These are phyloP conservation scores for Mesorhabditis sp. DNA, from an alignment of 2,888 invertebrate species.

Conservation along the genomic window DNA sequence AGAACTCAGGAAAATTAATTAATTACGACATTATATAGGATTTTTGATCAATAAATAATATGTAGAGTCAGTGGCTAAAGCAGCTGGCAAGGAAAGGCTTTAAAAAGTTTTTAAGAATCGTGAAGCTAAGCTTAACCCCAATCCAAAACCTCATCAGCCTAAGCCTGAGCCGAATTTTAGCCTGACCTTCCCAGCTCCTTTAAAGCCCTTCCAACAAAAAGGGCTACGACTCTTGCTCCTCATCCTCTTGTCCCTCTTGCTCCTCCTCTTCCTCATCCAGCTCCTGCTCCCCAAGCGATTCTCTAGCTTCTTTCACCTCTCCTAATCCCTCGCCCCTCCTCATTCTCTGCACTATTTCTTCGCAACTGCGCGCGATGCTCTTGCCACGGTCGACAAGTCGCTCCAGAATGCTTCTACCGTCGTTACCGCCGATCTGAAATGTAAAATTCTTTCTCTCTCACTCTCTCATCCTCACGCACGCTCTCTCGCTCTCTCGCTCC, in stretches of 20 bases:
- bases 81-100: too few species aligned
- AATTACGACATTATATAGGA: too few species aligned
- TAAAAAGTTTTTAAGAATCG: too few species aligned
- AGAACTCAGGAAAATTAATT: too few species aligned
- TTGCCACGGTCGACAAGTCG: conserved; percentile 41
- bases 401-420: conserved; percentile 21
- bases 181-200: not conserved
- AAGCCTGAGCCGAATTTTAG: too few species aligned
- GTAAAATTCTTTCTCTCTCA: not conserved
- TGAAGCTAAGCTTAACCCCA: too few species aligned
- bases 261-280: not conserved
- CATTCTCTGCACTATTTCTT: conserved; percentile 40
- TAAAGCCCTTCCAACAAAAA: not conserved
- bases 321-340: not conserved
- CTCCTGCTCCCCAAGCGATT: not conserved
- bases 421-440: not conserved
- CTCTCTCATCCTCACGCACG: not conserved
- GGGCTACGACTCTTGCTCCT: not conserved
- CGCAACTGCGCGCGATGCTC: conserved; percentile 48
- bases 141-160: too few species aligned
- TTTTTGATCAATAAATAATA: too few species aligned
- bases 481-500: not conserved
- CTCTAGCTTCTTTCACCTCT: not conserved
- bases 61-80: too few species aligned
- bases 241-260: not conserved